phyloP scores from a whole-genome alignment of 2,797 vertebrate species.

The Schizothorax lantsangensis region DNA sequence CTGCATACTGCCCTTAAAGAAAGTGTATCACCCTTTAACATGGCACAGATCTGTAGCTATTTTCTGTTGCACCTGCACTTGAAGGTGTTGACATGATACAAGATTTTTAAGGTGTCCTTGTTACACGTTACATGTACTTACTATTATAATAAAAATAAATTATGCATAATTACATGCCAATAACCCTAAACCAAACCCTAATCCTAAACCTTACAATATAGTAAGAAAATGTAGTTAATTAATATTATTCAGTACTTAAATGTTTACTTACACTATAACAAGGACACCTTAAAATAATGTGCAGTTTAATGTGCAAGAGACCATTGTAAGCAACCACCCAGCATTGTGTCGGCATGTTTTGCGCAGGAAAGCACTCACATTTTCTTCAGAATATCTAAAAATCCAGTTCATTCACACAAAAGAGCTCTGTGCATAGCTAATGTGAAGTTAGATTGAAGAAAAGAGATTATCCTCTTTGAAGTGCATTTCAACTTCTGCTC shows the following conservation, averaged over 20 bases:
- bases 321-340: not conserved
- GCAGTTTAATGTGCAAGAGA: not conserved
- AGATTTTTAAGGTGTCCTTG: too few relatives aligned
- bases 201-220: too few relatives aligned
- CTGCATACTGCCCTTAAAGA: constrained; percentile 1
- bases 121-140: too few relatives aligned
- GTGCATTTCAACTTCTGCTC: constrained; percentile 11
- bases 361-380: not conserved
- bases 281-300: too few relatives aligned
- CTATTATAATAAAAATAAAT: too few relatives aligned
- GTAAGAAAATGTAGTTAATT: too few relatives aligned
- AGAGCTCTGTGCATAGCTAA: constrained; percentile 12
- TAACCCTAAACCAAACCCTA: too few relatives aligned
- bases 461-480: constrained; percentile 20
- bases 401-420: constrained; percentile 3
- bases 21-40: not conserved
- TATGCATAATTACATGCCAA: too few relatives aligned
- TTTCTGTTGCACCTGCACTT: not conserved
- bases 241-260: too few relatives aligned
- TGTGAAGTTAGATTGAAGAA: constrained; percentile 2
- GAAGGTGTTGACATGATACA: not conserved
- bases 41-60: not conserved
- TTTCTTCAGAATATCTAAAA: constrained; percentile 3
- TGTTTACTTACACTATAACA: too few relatives aligned
- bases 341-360: not conserved